Conservation (phyloP, 1,140 invertebrate species). For the Caerostris extrusa region DNA sequence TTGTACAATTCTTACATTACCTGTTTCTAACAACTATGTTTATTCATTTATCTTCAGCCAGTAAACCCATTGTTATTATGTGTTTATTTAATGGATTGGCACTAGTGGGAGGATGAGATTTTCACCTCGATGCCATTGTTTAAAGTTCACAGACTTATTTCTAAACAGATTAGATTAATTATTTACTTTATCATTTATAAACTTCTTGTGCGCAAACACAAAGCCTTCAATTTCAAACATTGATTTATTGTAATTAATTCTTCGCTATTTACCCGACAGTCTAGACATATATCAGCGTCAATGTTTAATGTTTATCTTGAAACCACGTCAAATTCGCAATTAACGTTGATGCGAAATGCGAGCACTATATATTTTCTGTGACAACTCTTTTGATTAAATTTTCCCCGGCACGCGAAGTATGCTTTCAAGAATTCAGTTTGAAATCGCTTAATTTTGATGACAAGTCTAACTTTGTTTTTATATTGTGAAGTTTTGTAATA, state of each 20-base stretch:
- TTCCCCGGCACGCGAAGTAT: neutral
- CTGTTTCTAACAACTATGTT: no score
- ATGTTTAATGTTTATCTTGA: neutral
- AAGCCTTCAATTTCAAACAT: neutral
- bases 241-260: constrained; percentile 11
- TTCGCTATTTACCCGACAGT: neutral
- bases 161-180: neutral
- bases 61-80: no score
- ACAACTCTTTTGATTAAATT: neutral
- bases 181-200: neutral
- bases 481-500: no score
- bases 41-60: no score
- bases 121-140: no score
- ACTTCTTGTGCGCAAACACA: neutral
- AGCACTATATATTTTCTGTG: neutral
- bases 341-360: neutral
- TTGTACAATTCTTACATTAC: no score
- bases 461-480: no score
- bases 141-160: no score
- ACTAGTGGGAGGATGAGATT: no score
- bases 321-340: neutral
- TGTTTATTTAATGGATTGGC: no score
- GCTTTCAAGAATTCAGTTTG: no score
- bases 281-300: neutral
- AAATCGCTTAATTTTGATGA: no score